These are phyloP conservation scores for Sardinella longiceps DNA, from an alignment of 2,797 vertebrate species.

Conservation along the genomic window DNA sequence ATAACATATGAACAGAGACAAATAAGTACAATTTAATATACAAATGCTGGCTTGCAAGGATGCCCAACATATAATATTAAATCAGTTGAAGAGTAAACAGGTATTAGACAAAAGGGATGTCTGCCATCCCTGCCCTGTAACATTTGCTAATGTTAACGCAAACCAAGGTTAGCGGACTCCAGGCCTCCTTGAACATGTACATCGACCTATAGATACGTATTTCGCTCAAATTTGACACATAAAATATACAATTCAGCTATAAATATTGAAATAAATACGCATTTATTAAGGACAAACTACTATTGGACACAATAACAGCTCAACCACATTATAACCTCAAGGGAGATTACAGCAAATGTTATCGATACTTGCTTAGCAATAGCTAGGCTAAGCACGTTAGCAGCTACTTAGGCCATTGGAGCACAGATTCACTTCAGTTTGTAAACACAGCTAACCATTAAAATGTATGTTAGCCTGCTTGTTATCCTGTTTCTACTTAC, in stretches of 20 bases:
- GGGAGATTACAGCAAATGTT: neutral
- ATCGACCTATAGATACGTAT: neutral
- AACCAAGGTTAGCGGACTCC: conserved; percentile 10
- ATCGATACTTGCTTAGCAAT: neutral
- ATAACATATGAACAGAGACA: neutral
- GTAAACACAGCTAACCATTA: conserved; percentile 12
- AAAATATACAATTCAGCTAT: neutral
- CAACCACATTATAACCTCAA: neutral
- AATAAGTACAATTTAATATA: neutral
- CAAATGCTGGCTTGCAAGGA: neutral
- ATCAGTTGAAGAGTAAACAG: neutral
- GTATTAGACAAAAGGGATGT: neutral
- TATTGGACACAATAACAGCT: neutral
- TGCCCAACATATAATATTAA: neutral
- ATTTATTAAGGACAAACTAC: neutral
- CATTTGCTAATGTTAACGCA: neutral
- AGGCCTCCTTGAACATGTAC: neutral
- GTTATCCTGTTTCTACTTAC: neutral
- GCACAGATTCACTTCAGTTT: neutral
- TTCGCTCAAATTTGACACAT: neutral
- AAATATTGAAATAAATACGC: neutral
- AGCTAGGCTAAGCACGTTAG: neutral
- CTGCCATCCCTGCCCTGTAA: neutral
- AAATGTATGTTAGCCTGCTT: neutral
- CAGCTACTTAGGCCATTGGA: neutral